phyloP scores from a whole-genome alignment of 2,888 invertebrate species.

The Podabrus alpinus region DNA sequence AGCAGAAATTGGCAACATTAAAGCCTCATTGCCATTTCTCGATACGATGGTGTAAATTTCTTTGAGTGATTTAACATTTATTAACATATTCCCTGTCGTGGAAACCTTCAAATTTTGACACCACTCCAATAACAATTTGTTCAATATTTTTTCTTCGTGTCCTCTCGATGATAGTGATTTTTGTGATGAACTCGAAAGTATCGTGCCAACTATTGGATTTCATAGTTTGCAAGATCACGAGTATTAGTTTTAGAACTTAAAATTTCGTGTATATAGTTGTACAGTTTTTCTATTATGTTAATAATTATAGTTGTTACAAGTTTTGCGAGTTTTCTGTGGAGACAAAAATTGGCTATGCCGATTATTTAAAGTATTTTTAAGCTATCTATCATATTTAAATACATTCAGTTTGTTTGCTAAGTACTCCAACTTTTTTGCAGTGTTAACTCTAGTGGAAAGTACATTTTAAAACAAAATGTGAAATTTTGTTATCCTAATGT shows the following conservation, averaged over 20 bases:
- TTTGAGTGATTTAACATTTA: conserved; percentile 58
- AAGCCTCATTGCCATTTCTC: conserved; percentile 61
- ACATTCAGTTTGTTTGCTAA: background rate
- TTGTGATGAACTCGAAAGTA: conserved; percentile 40
- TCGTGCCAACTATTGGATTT: conserved; percentile 34
- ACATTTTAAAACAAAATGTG: background rate
- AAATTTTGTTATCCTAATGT: background rate
- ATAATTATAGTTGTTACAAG: too few species aligned
- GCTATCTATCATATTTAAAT: too few species aligned
- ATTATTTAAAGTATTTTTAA: background rate
- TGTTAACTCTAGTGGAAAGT: background rate
- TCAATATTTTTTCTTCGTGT: conserved; percentile 7
- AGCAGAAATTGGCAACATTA: conserved; percentile 52
- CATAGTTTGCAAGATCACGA: conserved; percentile 29
- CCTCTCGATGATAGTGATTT: conserved; percentile 34
- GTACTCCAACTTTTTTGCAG: background rate
- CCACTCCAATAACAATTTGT: background rate
- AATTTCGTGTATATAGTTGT: background rate
- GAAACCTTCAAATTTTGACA: conserved; percentile 19
- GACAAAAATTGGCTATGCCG: background rate
- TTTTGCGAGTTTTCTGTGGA: too few species aligned
- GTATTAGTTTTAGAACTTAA: conserved; percentile 34
- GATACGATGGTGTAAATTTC: conserved; percentile 59
- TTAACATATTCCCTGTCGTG: conserved; percentile 60
- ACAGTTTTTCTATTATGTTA: background rate